These are phyloP conservation scores for Tachypleus tridentatus DNA, from an alignment of 1,140 invertebrate genomes.

Conservation along the genomic window DNA sequence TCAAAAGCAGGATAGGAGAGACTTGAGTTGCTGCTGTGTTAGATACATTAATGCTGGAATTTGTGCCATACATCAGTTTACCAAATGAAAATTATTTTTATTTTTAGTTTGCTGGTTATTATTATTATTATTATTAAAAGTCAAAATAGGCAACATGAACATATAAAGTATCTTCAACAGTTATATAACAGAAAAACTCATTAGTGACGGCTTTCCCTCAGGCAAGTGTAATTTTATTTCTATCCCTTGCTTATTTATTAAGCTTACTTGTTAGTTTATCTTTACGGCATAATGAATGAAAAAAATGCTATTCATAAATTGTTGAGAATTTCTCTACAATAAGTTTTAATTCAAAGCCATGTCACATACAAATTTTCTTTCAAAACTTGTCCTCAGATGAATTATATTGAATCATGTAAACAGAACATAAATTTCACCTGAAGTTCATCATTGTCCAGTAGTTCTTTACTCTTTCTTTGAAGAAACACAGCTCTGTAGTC, in stretches of 20 bases:
- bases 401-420: not conserved
- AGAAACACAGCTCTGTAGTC: slow-evolving; percentile 56
- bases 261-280: not conserved
- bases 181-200: too few species aligned
- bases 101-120: too few species aligned
- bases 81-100: too few species aligned
- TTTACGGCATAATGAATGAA: not conserved
- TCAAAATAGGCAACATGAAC: too few species aligned
- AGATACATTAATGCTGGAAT: too few species aligned
- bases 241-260: not conserved
- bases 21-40: too few species aligned
- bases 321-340: not conserved
- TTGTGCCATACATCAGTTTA: too few species aligned
- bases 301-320: slow-evolving; percentile 3
- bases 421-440: slow-evolving; percentile 39
- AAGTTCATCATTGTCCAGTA: slow-evolving; percentile 75
- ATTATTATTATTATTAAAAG: too few species aligned
- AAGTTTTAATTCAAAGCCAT: not conserved
- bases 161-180: too few species aligned
- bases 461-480: slow-evolving; percentile 63
- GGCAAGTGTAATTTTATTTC: too few species aligned
- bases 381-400: not conserved
- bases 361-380: not conserved
- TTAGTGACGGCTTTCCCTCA: too few species aligned
- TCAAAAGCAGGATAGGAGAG: too few species aligned